These are phyloP conservation scores for Odontamblyopus rebecca DNA, from an alignment of 2,797 vertebrate species.

Conservation along the genomic window DNA sequence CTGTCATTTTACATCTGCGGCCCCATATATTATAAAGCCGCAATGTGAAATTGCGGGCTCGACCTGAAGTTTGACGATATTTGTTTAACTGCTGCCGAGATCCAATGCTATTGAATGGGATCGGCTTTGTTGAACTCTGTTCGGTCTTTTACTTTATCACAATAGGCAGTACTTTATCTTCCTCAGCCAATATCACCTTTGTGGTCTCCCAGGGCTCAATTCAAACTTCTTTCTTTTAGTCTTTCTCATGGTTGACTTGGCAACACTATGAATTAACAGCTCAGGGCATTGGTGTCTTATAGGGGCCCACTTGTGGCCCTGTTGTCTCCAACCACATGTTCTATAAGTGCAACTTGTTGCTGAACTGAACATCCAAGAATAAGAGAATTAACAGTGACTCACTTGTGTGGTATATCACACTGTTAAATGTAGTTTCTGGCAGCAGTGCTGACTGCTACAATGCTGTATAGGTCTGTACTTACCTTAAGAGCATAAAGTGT, in stretches of 20 bases:
- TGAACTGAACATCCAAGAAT: neutral
- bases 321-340: slow-evolving; percentile 22
- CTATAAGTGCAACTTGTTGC: slow-evolving; percentile 3
- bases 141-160: slow-evolving; percentile 33
- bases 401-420: neutral
- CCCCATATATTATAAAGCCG: neutral
- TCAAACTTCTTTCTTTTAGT: slow-evolving; percentile 48
- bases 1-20: neutral
- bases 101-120: slow-evolving; percentile 9
- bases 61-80: neutral
- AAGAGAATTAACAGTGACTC: neutral
- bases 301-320: slow-evolving; percentile 21
- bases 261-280: slow-evolving; percentile 63
- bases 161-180: slow-evolving; percentile 60
- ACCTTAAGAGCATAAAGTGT: neutral
- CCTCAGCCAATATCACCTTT: slow-evolving; percentile 57
- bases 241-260: slow-evolving; percentile 50
- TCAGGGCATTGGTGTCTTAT: slow-evolving; percentile 24
- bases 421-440: neutral
- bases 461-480: neutral
- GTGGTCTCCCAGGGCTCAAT: slow-evolving; percentile 53
- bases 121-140: slow-evolving; percentile 21
- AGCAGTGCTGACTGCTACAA: neutral
- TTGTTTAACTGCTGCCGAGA: slow-evolving; percentile 13
- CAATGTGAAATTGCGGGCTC: neutral